A percentile compares a stretch with the other conserved stretches of the same genome.
Evolutionary conservation across 2,113 vertebrate species (phyloP).

Genomic region (Poeciliopsis turrubarensis): DNA sequence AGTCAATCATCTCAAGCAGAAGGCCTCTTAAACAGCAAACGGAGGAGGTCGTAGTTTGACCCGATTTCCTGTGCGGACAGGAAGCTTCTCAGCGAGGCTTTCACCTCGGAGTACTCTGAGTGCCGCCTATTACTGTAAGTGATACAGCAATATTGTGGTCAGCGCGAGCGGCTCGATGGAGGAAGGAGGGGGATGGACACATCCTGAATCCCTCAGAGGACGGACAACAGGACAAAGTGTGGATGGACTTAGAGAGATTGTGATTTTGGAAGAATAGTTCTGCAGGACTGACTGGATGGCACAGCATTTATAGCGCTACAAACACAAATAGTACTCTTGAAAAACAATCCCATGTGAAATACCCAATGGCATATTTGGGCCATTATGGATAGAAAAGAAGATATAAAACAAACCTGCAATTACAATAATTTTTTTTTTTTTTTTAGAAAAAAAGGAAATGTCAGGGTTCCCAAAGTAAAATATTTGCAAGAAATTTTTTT

Average conservation of each 20-base stretch:
- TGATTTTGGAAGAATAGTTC: no score
- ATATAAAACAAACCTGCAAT: no score
- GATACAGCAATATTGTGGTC: constrained; percentile 64
- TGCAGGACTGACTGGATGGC: no score
- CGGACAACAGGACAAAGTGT: constrained; percentile 12
- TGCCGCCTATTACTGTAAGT: constrained; percentile 63
- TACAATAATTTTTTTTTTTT: no score
- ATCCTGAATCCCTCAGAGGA: constrained; percentile 9
- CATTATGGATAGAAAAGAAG: no score
- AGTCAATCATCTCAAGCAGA: constrained; percentile 21
- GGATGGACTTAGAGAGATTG: constrained; percentile 10
- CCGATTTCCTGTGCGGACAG: constrained; percentile 17
- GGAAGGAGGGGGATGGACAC: constrained; percentile 1
- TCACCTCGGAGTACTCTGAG: constrained; percentile 48
- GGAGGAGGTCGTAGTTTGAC: background rate
- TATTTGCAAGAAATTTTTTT: no score
- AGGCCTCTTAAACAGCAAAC: constrained; percentile 22
- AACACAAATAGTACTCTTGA: no score
- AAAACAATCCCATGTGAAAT: no score
- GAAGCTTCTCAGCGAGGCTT: constrained; percentile 33
- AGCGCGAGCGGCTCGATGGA: constrained; percentile 16
- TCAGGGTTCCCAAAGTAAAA: no score
- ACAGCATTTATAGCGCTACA: no score
- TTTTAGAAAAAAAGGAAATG: no score
- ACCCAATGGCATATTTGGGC: no score